A percentile compares a stretch with the other conserved stretches of the same genome.
Conservation (phyloP, 2,797 vertebrate genomes). For the Melanotaenia trifasciata region DNA sequence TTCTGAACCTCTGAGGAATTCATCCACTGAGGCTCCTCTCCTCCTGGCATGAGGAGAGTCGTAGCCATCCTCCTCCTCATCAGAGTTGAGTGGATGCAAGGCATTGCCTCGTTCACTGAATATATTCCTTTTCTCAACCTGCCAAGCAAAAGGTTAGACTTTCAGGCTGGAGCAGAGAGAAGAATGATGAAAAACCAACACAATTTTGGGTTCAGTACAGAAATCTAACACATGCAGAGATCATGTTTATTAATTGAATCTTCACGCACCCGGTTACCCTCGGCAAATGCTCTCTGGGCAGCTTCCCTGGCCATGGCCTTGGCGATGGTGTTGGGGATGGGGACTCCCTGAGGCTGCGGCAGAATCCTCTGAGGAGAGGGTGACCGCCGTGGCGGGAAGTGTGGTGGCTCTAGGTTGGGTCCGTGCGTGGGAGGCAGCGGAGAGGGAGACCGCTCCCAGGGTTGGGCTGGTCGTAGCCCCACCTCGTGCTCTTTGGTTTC, state of each 20-base stretch:
- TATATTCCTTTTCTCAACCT: conserved; percentile 93
- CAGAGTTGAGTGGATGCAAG: conserved; percentile 88
- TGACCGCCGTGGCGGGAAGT: conserved; percentile 85
- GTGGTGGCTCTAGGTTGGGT: conserved; percentile 88
- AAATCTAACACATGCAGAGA: conserved; percentile 1
- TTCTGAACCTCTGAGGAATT: conserved; percentile 95
- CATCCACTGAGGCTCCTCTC: conserved; percentile 93
- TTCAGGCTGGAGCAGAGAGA: conserved; percentile 1
- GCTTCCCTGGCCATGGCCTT: conserved; percentile 98
- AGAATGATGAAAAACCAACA: background rate
- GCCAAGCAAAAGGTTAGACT: conserved; percentile 18
- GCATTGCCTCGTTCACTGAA: conserved; percentile 87
- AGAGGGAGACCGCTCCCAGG: conserved; percentile 89
- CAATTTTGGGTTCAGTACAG: background rate
- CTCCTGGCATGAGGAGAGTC: conserved; percentile 87
- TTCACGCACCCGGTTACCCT: conserved; percentile 87
- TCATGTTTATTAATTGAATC: background rate
- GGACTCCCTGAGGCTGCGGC: conserved; percentile 94
- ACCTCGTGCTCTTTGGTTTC: conserved; percentile 96
- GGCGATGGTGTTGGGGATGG: conserved; percentile 91
- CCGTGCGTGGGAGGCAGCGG: conserved; percentile 81
- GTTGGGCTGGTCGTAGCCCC: conserved; percentile 79
- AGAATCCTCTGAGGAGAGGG: conserved; percentile 96
- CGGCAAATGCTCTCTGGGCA: conserved; percentile 90
- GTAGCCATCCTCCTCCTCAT: conserved; percentile 94